Evolutionary conservation across 2,113 vertebrate genomes (phyloP), one percentile per base, ranked within the genome.

Genomic region (Alethe castanea): DNA sequence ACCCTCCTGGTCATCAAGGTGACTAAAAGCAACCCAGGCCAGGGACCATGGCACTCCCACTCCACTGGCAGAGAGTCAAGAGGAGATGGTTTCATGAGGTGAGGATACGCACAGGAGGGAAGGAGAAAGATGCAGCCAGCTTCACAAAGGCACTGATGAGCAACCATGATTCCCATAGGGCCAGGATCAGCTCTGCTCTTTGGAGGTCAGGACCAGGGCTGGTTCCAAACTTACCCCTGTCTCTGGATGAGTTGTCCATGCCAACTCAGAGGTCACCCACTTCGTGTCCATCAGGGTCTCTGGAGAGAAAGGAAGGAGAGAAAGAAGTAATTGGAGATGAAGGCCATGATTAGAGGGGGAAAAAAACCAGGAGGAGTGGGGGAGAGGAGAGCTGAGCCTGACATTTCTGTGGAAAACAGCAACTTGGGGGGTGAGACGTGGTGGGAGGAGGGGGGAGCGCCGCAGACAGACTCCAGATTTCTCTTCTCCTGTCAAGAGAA

Each of bases 221-320:
- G 76, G 54, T 86, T 92, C 20, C 35, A 71, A 60, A 97, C 99
- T 99, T 97, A 99, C 99, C 98, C 99, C 99, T 3, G 98, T 99
- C 95, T 99, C 99, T 6, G 99, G 99, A 97, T 99, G 99, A 87
- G 99, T 97, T 33, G 99, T 99, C 99, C 99, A 99, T 3, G 99
- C 99, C 97, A 99, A 96, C 96, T 99, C 99, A 45, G 99, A 99
- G 2, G 99, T 99, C 95, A 99, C 99, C 99, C 98, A 99, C 95
- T 99, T 99, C 5, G 99, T 99, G 98, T 99, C 99, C 99, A 99
- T 99, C 96, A 99, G 97, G 31, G 99, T 99, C 97, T 99, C 99
- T 99, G 97, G 86, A 97, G 97, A 72, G 60, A 79, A 71, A 82
- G 62, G 38, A 70, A 94, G 57, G 80, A 95, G 84, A 92, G 60